These are phyloP conservation scores for Aleiodes leptofemur DNA, from an alignment of 2,888 invertebrate species.

Conservation along the genomic window DNA sequence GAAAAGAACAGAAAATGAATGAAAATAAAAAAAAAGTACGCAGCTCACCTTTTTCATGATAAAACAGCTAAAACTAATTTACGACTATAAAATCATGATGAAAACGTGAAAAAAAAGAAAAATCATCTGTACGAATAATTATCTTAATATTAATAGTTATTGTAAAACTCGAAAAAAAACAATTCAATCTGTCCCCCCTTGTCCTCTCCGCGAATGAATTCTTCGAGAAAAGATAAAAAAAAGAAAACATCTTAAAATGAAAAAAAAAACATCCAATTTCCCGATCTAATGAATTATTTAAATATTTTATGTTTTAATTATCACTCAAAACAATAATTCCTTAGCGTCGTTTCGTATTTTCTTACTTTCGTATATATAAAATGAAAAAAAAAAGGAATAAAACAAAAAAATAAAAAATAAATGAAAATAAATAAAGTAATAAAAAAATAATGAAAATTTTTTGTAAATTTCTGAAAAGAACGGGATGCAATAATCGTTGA, in stretches of 20 bases:
- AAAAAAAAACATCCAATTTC: constrained; percentile 50
- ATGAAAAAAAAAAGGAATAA: constrained; percentile 62
- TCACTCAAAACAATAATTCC: constrained; percentile 55
- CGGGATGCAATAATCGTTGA: constrained; percentile 18
- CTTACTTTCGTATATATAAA: constrained; percentile 73
- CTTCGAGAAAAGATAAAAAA: constrained; percentile 40
- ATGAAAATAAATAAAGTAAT: too few relatives aligned
- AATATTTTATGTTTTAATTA: constrained; percentile 40
- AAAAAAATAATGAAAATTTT: neutral
- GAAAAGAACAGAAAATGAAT: neutral
- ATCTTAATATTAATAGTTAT: constrained; percentile 73
- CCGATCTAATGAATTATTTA: constrained; percentile 58
- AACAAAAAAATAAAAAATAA: constrained; percentile 63
- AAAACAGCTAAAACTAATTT: constrained; percentile 70
- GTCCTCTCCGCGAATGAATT: constrained; percentile 56
- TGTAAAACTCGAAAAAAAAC: constrained; percentile 58
- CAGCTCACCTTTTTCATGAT: constrained; percentile 51
- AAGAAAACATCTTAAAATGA: neutral
- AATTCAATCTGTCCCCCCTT: constrained; percentile 64
- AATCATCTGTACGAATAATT: constrained; percentile 73
- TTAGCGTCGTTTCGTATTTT: constrained; percentile 75
- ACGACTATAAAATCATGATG: constrained; percentile 69
- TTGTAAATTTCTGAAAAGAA: constrained; percentile 20
- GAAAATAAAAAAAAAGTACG: constrained; percentile 53
- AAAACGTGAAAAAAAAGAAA: constrained; percentile 62